Evolutionary conservation across 2,888 invertebrate genomes (phyloP).

Genomic region (Actias luna): DNA sequence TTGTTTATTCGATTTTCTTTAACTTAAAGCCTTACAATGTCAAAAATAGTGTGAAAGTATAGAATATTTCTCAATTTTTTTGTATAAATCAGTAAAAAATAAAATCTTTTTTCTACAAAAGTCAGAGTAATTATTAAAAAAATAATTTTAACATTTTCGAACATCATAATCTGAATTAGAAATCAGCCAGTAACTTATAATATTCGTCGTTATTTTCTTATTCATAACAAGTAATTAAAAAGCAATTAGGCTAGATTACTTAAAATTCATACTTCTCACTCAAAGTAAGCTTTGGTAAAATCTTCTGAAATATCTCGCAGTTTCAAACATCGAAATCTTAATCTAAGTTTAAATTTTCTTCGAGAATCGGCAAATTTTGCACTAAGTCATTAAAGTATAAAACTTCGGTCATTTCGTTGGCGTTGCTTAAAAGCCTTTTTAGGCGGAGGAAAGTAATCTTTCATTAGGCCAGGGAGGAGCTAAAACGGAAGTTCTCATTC

Average conservation of each 20-base stretch:
- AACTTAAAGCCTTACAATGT: neutral
- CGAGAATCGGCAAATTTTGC: slow-evolving; percentile 80
- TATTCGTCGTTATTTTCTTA: slow-evolving; percentile 31
- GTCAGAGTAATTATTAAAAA: neutral
- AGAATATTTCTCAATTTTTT: neutral
- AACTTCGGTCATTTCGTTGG: slow-evolving; percentile 81
- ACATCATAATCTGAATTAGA: neutral
- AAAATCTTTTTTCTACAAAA: neutral
- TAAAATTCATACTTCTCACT: slow-evolving; percentile 73
- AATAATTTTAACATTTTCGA: neutral
- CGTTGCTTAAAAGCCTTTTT: slow-evolving; percentile 82
- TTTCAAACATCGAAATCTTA: slow-evolving; percentile 79
- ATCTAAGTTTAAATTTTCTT: slow-evolving; percentile 82
- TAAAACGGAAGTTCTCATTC: slow-evolving; percentile 81
- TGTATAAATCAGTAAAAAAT: neutral
- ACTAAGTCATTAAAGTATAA: slow-evolving; percentile 82
- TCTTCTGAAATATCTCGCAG: slow-evolving; percentile 70
- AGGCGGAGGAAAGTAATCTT: slow-evolving; percentile 81
- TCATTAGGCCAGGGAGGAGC: slow-evolving; percentile 78
- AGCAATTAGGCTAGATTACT: slow-evolving; percentile 75
- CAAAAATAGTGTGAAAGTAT: neutral
- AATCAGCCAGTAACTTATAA: slow-evolving; percentile 1
- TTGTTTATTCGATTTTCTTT: no score
- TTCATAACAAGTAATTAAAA: slow-evolving; percentile 76
- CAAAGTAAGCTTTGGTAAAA: slow-evolving; percentile 60